A percentile compares a stretch with the other conserved stretches of the same genome.
These are phyloP conservation scores for Ichneumon xanthorius DNA, from an alignment of 2,888 invertebrate genomes.

Conservation along the genomic window DNA sequence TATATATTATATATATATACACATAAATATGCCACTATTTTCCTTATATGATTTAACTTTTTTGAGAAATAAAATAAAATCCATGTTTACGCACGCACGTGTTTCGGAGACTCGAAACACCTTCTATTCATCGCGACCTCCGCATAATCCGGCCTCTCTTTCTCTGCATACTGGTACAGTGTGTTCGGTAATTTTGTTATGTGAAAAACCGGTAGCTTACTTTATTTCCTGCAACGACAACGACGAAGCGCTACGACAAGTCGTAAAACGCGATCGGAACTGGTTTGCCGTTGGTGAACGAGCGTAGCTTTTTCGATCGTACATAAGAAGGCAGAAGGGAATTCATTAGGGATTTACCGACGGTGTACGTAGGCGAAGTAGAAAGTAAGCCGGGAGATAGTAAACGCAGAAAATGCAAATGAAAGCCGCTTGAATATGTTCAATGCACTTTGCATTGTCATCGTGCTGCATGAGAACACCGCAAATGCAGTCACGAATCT, in stretches of 20 bases:
- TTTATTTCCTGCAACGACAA: slow-evolving; percentile 57
- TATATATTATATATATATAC: too few relatives aligned
- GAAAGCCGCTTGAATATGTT: slow-evolving; percentile 10
- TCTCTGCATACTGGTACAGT: not conserved
- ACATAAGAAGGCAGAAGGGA: slow-evolving; percentile 8
- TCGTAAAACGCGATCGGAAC: slow-evolving; percentile 53
- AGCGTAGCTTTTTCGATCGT: slow-evolving; percentile 19
- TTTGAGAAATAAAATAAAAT: not conserved
- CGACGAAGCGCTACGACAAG: not conserved
- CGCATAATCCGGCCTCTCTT: not conserved
- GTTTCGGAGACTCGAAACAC: not conserved
- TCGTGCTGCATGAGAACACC: not conserved
- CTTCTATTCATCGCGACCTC: not conserved
- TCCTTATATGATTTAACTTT: not conserved
- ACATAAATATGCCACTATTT: too few relatives aligned
- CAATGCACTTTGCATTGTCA: slow-evolving; percentile 19
- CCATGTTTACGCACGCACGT: slow-evolving; percentile 1
- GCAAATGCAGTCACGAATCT: not conserved
- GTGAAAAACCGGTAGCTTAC: slow-evolving; percentile 64
- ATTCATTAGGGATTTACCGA: slow-evolving; percentile 43
- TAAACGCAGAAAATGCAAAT: slow-evolving; percentile 11
- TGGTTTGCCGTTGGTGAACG: slow-evolving; percentile 48
- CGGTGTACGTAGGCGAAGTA: slow-evolving; percentile 19
- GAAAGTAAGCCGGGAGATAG: slow-evolving; percentile 38
- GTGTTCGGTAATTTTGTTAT: slow-evolving; percentile 62